A percentile compares a stretch with the other conserved stretches of the same genome.
These are phyloP conservation scores for Columba livia DNA, from an alignment of 2,113 vertebrate genomes.

Conservation along the genomic window DNA sequence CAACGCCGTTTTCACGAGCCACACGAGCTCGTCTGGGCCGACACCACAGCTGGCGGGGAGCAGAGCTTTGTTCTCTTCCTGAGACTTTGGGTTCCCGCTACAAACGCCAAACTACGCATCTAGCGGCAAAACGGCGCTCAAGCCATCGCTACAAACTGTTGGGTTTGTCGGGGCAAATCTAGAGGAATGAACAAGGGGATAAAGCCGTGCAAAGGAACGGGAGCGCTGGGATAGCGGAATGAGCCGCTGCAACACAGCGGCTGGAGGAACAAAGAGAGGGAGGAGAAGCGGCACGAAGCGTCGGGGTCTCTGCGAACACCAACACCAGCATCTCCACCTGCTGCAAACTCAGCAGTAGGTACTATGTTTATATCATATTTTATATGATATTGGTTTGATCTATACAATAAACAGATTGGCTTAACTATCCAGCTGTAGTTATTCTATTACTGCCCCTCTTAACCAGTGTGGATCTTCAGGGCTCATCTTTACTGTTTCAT, in stretches of 20 bases:
- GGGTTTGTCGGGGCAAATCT: not conserved
- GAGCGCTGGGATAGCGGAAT: not conserved
- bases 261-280: not conserved
- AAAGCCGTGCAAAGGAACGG: not conserved
- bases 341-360: not conserved
- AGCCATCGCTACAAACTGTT: not conserved
- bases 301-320: not conserved
- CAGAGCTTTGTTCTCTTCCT: constrained; percentile 3
- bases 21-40: not conserved
- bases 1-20: not conserved
- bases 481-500: not conserved
- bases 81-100: constrained; percentile 22
- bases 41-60: not conserved
- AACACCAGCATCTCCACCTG: not conserved
- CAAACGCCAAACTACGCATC: not conserved
- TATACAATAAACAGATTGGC: not conserved
- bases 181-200: not conserved
- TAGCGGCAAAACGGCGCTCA: not conserved
- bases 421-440: not conserved
- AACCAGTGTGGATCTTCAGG: not conserved
- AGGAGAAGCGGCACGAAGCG: not conserved
- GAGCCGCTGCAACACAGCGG: not conserved
- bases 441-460: not conserved
- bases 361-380: accelerated
- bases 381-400: not conserved